A percentile compares a stretch with the other conserved stretches of the same genome.
These are phyloP conservation scores for Pelecanoides urinatrix DNA, from an alignment of 2,113 vertebrate genomes.

Conservation along the genomic window DNA sequence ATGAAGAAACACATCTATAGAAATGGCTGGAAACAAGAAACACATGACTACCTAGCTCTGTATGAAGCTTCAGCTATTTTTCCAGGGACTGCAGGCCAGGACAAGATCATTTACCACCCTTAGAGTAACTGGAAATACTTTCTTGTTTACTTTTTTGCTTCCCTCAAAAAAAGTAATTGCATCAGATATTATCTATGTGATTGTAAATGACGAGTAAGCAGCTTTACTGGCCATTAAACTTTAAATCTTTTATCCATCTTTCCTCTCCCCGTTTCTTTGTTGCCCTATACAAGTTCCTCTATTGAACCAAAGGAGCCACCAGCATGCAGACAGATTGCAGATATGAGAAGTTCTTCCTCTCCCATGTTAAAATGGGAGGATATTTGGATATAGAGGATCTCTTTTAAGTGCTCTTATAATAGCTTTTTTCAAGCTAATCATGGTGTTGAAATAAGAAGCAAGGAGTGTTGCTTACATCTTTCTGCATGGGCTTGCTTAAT, in stretches of 20 bases:
- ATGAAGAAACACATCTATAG: neutral
- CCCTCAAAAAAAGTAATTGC: neutral
- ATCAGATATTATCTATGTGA: neutral
- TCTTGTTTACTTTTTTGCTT: neutral
- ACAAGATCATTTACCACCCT: neutral
- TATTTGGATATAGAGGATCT: neutral
- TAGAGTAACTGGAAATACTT: neutral
- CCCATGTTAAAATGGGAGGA: neutral
- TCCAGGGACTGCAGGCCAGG: neutral
- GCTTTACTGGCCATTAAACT: neutral
- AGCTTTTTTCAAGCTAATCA: neutral
- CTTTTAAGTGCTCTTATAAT: neutral
- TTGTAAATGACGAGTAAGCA: neutral
- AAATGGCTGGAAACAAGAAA: neutral
- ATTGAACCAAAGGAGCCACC: neutral
- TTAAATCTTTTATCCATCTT: neutral
- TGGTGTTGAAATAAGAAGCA: neutral
- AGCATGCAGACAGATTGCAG: neutral
- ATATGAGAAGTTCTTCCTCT: neutral
- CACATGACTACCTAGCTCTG: neutral
- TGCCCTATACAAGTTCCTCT: neutral
- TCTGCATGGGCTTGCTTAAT: neutral
- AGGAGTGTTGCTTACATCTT: neutral
- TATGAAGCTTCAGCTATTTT: neutral
- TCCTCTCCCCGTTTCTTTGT: neutral